phyloP scores from a whole-genome alignment of 1,140 invertebrate genomes.

The Bursaphelenchus mucronatus region DNA sequence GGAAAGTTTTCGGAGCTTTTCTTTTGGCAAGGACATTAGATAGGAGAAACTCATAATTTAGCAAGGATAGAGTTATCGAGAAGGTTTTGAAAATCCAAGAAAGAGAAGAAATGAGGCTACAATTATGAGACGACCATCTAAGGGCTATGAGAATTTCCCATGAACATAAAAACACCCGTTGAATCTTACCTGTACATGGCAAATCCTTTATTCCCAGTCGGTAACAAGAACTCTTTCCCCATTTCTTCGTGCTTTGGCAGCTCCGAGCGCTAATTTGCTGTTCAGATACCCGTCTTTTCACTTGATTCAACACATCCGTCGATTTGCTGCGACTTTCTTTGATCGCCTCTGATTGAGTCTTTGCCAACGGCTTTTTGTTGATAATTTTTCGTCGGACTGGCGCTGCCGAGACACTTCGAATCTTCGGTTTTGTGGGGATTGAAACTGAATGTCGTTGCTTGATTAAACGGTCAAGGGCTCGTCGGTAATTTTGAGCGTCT shows the following conservation, averaged over 20 bases:
- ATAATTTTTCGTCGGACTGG: constrained; percentile 3
- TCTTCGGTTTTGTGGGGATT: not conserved
- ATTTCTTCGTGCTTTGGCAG: not conserved
- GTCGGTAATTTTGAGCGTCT: constrained; percentile 9
- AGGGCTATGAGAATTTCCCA: not conserved
- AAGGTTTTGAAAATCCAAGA: too few species aligned
- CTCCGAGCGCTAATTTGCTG: not conserved
- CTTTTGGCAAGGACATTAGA: too few species aligned
- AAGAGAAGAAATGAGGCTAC: not conserved
- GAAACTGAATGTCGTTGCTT: not conserved
- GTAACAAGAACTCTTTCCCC: constrained; percentile 13
- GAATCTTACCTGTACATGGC: not conserved
- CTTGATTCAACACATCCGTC: not conserved
- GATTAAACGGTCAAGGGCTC: constrained; percentile 1
- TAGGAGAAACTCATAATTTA: too few species aligned
- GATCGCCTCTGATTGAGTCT: constrained; percentile 9
- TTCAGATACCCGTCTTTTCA: not conserved
- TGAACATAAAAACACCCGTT: not conserved
- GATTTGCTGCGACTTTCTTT: not conserved
- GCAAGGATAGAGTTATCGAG: too few species aligned
- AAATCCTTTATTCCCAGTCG: not conserved
- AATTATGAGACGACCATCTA: not conserved
- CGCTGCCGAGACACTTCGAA: not conserved
- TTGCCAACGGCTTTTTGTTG: constrained; percentile 1
- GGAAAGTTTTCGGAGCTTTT: too few species aligned